Base-by-base conservation (phyloP, 2,888 invertebrate species). In the Mythimna loreyi region DNA sequence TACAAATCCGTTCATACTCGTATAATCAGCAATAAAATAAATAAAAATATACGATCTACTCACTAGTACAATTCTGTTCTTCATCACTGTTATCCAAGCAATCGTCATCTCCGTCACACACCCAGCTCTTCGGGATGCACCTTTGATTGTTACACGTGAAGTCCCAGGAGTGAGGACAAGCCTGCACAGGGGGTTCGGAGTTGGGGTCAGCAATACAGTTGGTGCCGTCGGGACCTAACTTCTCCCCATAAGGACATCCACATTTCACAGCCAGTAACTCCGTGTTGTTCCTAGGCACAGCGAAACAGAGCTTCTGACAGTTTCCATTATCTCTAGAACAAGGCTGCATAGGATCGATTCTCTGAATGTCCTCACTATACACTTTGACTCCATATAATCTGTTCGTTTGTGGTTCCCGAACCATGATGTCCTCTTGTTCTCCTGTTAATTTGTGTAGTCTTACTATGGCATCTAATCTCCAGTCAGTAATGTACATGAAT, bases 401-500 rank as follows among this genome's bases (percentile, higher is more conserved):
- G 91, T 99, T 99, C 0, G 98, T 98, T 83, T 98, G 98, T 2
- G 98, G 98, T 87, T 99, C 99, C 28, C 98, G 96, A 0, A 98
- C 98, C 90, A 99, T 97, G 66, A 98, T 97, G 80, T 98, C 97
- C 87, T 99, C 99, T 82, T 98, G 97, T 61, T 98, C 98, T 0
- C 99, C 99, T 0, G 98, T 98, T 53, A 98, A 94, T 91, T 99
- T 99, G 89, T 99, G 97, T 78, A 99, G 95, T 28, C 98, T 96
- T 16, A 99, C 97, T 64, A 99, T 99, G 0, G 99, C 99, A 90
- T 99, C 99, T 57, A 99, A 93, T 58, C 99, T 96, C 99, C 99
- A 99, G 91, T 99, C 99, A 0, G 99, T 99, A 57, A 99, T 99
- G 92, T 99, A 99, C 97, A 99, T 98, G 96, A 98, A 98, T 30